Evolutionary conservation across 1,140 invertebrate species (phyloP), one percentile per base, ranked within the genome.

Genomic region (Eupeodes corollae): DNA sequence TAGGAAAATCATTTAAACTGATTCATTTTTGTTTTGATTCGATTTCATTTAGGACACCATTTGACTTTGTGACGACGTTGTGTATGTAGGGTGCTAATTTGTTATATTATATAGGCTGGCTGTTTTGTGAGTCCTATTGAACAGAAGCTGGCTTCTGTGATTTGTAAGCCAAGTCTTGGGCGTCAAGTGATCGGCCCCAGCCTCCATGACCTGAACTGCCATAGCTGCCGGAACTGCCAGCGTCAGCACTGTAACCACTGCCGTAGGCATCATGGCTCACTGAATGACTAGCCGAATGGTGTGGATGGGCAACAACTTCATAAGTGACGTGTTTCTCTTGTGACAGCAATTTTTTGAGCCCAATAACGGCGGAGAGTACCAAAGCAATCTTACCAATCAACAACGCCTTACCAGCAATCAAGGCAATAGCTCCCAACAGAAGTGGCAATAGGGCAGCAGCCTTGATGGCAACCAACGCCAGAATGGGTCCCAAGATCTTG

Each of bases 381-480:
- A 89, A 73, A 5, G 86, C 86, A 54, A 89, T 79, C 67, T 88
- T 89, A 56, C 85, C 86, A 54, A 89, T 81, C 46, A 89, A 63
- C 55, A 89, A 72, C 42, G 86, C 86, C 65, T 89, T 89, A 48
- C 86, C 86, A 37, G 86, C 86, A 53, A 89, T 85, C 50, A 88
- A 66, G 12, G 86, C 86, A 50, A 88, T 86, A 32, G 79, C 83
- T 26, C 83, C 84, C 9, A 89, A 74, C 1, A 84, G 78, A 42
- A 89, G 62, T 5, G 86, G 86, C 50, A 86, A 68, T 14, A 89
- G 68, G 18, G 85, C 82, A 52, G 84, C 84, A 48, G 83, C 78
- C 67, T 88, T 88, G 57, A 89, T 63, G 12, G 83, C 83, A 40
- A 87, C 62, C 39, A 82, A 77, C 54, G 83, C 78, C 45, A 88